Evolutionary conservation across 1,140 invertebrate species (phyloP).

Genomic region (Ooceraea biroi): DNA sequence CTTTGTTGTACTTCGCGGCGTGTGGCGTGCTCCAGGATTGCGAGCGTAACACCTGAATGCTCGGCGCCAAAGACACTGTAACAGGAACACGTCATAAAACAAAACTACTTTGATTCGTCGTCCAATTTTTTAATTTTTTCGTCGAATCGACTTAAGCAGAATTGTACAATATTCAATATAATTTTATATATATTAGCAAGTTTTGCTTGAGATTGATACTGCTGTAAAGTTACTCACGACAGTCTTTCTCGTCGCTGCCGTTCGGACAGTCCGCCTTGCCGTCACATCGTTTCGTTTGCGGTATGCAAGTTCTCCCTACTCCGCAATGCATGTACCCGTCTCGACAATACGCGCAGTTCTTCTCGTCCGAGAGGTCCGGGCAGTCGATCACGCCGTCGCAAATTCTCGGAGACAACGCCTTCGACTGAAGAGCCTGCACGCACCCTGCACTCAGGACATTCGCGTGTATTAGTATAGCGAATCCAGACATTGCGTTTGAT

Average conservation of each 20-base stretch:
- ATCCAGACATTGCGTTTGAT: neutral
- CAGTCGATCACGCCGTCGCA: constrained; percentile 96
- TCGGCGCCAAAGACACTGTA: constrained; percentile 91
- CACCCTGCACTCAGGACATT: constrained; percentile 87
- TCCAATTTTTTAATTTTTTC: neutral
- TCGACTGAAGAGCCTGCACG: constrained; percentile 89
- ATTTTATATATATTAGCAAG: no score
- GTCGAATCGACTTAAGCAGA: neutral
- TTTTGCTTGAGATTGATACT: no score
- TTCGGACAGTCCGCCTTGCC: constrained; percentile 94
- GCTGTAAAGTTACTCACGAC: constrained; percentile 93
- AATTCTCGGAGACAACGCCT: constrained; percentile 90
- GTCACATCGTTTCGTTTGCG: constrained; percentile 91
- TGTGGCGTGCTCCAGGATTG: constrained; percentile 88
- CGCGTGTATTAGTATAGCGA: neutral
- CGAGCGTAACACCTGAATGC: constrained; percentile 87
- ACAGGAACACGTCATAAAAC: constrained; percentile 31
- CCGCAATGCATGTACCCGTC: constrained; percentile 91
- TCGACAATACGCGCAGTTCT: constrained; percentile 91
- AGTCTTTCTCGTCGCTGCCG: constrained; percentile 94
- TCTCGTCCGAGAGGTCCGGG: constrained; percentile 93
- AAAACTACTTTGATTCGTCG: neutral
- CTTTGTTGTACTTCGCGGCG: constrained; percentile 89
- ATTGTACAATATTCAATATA: neutral
- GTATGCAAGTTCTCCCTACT: constrained; percentile 91